phyloP scores from a whole-genome alignment of 2,113 vertebrate species.

The Tragelaphus imberbis region DNA sequence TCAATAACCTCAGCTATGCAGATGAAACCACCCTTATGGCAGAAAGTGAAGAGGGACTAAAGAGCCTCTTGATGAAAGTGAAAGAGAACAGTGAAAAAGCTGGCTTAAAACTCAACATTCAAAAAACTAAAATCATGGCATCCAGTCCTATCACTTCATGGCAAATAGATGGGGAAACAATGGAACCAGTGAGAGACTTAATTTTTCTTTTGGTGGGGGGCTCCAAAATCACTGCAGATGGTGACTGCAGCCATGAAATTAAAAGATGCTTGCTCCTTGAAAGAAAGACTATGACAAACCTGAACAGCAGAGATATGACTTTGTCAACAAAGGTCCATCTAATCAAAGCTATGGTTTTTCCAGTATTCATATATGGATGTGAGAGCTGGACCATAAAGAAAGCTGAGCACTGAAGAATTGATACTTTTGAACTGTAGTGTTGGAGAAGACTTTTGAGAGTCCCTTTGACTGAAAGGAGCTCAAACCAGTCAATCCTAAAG shows the following conservation, averaged over 20 bases:
- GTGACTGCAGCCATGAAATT: neutral
- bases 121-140: no score
- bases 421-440: neutral
- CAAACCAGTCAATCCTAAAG: neutral
- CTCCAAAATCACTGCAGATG: neutral
- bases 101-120: no score
- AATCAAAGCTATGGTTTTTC: neutral
- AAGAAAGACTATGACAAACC: neutral
- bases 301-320: neutral
- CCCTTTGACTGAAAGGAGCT: neutral
- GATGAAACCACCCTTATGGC: no score
- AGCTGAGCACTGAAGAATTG: neutral
- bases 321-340: neutral
- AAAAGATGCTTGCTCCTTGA: neutral
- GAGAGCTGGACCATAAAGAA: neutral
- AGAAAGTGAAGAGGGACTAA: no score
- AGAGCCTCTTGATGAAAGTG: no score
- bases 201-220: neutral
- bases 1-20: no score
- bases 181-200: no score
- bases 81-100: no score
- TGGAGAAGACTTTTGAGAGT: neutral
- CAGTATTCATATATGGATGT: neutral
- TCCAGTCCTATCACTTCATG: no score
- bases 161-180: no score